phyloP scores from a whole-genome alignment of 2,113 vertebrate genomes.

The Apaloderma vittatum region DNA sequence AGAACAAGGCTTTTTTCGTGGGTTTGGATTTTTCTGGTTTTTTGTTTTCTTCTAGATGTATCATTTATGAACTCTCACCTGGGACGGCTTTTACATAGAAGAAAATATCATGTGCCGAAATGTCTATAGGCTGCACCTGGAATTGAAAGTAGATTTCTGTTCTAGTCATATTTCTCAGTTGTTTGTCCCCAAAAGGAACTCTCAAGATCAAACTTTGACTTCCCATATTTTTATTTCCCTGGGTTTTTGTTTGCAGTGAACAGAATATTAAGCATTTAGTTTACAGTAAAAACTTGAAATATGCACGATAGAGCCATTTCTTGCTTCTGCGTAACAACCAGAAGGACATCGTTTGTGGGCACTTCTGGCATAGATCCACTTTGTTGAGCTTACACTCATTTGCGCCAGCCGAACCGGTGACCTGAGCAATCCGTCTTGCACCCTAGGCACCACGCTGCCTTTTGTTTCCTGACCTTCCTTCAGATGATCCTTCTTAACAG shows the following conservation, averaged over 20 bases:
- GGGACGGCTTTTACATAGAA: slow-evolving; percentile 19
- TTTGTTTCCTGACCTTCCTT: not conserved
- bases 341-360: not conserved
- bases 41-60: not conserved
- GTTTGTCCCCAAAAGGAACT: slow-evolving; percentile 1
- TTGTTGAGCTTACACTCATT: not conserved
- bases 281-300: not conserved
- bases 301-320: not conserved
- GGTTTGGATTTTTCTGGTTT: not conserved
- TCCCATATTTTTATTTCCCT: not conserved
- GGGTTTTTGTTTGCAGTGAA: not conserved
- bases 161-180: not conserved
- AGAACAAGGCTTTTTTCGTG: not conserved
- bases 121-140: slow-evolving; percentile 1
- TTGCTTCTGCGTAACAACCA: not conserved
- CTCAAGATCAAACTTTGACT: not conserved
- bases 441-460: not conserved
- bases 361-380: too few relatives aligned
- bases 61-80: slow-evolving; percentile 1
- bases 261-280: not conserved
- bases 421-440: rapidly evolving
- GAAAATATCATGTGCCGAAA: not conserved
- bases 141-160: not conserved
- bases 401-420: not conserved
- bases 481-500: not conserved